A percentile compares a stretch with the other conserved stretches of the same genome.
These are phyloP conservation scores for Rhea americana DNA, from an alignment of 2,113 vertebrate genomes.

Conservation along the genomic window DNA sequence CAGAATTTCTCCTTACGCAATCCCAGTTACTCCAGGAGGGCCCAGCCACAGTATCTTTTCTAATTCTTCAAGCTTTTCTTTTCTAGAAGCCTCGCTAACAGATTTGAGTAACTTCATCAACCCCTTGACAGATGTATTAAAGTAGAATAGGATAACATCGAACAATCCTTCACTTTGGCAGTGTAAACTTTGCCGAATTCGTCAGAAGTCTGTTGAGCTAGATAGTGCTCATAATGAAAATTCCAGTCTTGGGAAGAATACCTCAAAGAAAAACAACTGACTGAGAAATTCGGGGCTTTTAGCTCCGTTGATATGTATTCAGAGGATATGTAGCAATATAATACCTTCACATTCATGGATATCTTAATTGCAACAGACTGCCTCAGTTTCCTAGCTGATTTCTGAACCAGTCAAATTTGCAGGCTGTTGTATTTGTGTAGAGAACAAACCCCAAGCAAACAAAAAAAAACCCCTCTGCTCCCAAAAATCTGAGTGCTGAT, in stretches of 20 bases:
- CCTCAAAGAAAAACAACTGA: not conserved
- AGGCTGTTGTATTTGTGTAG: not conserved
- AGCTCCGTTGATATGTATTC: not conserved
- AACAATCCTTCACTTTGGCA: not conserved
- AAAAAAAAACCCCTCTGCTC: not conserved
- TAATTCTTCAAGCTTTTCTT: not conserved
- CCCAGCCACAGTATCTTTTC: not conserved
- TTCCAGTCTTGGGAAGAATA: not conserved
- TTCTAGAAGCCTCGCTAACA: not conserved
- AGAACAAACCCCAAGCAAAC: not conserved
- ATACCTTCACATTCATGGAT: not conserved
- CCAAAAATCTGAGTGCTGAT: not conserved
- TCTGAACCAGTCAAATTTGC: not conserved
- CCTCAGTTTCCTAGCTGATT: not conserved
- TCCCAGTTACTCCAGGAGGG: not conserved
- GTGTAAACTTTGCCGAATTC: not conserved
- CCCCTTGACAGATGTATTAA: slow-evolving; percentile 16
- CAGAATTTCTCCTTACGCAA: not conserved
- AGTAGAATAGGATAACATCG: slow-evolving; percentile 27
- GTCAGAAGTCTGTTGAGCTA: not conserved
- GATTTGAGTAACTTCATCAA: slow-evolving; percentile 36
- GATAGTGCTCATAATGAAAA: not conserved
- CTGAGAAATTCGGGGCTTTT: not conserved
- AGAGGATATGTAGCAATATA: not conserved
- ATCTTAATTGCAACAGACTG: not conserved